These are phyloP conservation scores for Vespertilio murinus DNA, from an alignment of 2,797 vertebrate genomes.

Conservation along the genomic window DNA sequence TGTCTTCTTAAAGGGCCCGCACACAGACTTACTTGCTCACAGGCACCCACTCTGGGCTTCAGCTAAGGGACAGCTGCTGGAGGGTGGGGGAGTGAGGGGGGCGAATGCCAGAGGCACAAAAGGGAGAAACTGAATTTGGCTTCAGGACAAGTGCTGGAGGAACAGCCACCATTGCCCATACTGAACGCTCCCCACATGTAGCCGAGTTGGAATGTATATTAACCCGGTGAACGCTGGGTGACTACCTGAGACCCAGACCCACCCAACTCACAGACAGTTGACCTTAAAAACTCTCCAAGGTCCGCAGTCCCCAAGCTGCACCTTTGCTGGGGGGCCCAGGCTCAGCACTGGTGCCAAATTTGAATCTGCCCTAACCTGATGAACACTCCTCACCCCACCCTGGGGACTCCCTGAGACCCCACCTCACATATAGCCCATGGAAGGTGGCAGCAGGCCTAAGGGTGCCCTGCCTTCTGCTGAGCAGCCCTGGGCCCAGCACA, in stretches of 20 bases:
- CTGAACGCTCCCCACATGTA: neutral
- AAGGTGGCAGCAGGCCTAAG: neutral
- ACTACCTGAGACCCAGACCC: neutral
- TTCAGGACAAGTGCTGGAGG: neutral
- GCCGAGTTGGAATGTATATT: neutral
- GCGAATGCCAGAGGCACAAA: neutral
- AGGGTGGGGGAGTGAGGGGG: rapidly evolving
- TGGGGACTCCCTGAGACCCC: neutral
- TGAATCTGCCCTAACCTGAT: neutral
- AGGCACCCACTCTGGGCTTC: neutral
- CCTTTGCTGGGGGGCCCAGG: neutral
- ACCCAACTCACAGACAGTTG: neutral
- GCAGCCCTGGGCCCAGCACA: neutral
- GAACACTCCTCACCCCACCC: neutral
- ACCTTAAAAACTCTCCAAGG: neutral
- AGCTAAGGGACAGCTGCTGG: neutral
- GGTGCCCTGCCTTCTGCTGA: neutral
- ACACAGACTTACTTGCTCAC: neutral
- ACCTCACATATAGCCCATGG: neutral
- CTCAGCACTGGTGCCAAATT: neutral
- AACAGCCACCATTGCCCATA: neutral
- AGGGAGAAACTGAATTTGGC: neutral
- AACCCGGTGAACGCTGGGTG: neutral
- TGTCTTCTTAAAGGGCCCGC: neutral
- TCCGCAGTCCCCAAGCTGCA: neutral